Evolutionary conservation across 2,113 vertebrate species (phyloP).

Genomic region (Atlantisia rogersi): DNA sequence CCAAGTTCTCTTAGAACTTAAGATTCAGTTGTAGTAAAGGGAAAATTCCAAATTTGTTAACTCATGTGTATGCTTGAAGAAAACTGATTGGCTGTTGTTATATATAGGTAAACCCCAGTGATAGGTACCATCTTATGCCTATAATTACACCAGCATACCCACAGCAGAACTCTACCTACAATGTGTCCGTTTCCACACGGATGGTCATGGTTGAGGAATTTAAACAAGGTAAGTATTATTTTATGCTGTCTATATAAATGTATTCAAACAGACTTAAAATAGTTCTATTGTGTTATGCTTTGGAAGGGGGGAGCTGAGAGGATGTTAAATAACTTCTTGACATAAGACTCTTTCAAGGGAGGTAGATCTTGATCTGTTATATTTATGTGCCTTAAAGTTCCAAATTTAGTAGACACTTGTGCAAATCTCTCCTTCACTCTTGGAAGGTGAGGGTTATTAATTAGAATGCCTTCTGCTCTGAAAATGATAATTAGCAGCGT

Average conservation of each 20-base stretch:
- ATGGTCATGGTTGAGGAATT: constrained; percentile 92
- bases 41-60: constrained; percentile 76
- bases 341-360: neutral
- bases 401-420: neutral
- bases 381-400: neutral
- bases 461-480: neutral
- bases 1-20: constrained; percentile 13
- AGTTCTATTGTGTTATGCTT: neutral
- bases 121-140: constrained; percentile 93
- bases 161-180: constrained; percentile 94
- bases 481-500: neutral
- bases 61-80: constrained; percentile 78
- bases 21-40: constrained; percentile 66
- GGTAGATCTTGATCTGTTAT: neutral
- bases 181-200: constrained; percentile 89
- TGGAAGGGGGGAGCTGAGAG: neutral
- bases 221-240: constrained; percentile 85
- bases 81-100: constrained; percentile 86
- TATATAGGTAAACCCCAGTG: constrained; percentile 88
- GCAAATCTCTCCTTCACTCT: neutral
- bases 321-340: neutral
- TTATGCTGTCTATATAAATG: constrained; percentile 63
- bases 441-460: neutral
- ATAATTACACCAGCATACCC: constrained; percentile 96
- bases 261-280: constrained; percentile 16